Percentiles rank a stretch among this genome's conserved stretches.
Evolutionary conservation across 2,113 vertebrate genomes (phyloP).

Genomic region (Seriola dumerili): DNA sequence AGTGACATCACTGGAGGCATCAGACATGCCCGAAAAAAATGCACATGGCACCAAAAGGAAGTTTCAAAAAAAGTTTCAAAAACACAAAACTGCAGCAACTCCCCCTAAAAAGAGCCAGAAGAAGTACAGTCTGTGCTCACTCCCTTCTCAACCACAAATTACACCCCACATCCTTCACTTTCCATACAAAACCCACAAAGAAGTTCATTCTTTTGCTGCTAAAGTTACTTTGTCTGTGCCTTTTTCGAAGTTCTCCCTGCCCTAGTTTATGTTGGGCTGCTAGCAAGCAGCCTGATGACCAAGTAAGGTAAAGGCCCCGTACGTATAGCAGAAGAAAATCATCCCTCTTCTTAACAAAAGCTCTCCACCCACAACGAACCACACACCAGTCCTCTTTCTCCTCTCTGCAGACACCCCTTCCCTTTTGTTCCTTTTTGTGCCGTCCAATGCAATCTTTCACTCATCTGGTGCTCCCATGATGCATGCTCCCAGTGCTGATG

Average conservation of each 20-base stretch:
- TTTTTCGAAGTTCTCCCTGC: constrained; percentile 51
- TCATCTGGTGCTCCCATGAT: constrained; percentile 55
- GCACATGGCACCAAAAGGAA: constrained; percentile 56
- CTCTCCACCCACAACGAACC: constrained; percentile 75
- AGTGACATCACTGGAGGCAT: constrained; percentile 84
- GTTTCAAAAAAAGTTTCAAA: constrained; percentile 38
- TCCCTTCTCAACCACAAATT: constrained; percentile 79
- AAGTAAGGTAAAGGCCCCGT: constrained; percentile 83
- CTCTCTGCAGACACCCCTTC: constrained; percentile 63
- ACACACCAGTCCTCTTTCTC: constrained; percentile 44
- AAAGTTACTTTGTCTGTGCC: constrained; percentile 70
- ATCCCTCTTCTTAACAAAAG: constrained; percentile 75
- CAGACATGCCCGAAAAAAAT: constrained; percentile 69
- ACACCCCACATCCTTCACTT: constrained; percentile 78
- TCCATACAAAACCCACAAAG: constrained; percentile 74
- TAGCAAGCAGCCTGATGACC: constrained; percentile 75
- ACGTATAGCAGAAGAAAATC: constrained; percentile 73
- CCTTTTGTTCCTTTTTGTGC: constrained; percentile 48
- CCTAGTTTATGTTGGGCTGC: constrained; percentile 68
- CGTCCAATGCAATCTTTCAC: constrained; percentile 51
- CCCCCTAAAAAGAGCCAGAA: constrained; percentile 59
- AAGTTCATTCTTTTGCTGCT: constrained; percentile 70
- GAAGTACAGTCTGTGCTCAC: constrained; percentile 72
- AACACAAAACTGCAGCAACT: constrained; percentile 53
- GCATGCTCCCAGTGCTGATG: constrained; percentile 50